Percentiles rank a stretch among this genome's conserved stretches.
Evolutionary conservation across 2,888 invertebrate species (phyloP).

Genomic region (Didymodactylos carnosus): DNA sequence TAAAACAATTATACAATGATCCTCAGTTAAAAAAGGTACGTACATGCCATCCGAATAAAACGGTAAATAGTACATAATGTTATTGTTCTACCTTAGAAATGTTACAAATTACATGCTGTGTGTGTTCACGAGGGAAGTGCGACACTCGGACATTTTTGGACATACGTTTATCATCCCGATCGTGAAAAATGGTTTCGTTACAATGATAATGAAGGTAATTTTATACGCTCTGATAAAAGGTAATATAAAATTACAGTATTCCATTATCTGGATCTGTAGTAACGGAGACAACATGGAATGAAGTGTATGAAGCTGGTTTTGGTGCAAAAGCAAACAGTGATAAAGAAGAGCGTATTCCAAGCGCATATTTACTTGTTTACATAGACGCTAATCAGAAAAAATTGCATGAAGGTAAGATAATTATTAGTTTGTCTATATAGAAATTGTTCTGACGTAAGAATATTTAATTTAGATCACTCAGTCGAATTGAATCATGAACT

Average conservation of each 20-base stretch:
- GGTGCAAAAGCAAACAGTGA: slow-evolving; percentile 3
- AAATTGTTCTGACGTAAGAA: neutral
- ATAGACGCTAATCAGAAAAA: slow-evolving; percentile 2
- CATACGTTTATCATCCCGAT: slow-evolving; percentile 32
- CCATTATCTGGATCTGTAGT: no score
- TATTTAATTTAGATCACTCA: neutral
- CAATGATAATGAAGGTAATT: slow-evolving; percentile 27
- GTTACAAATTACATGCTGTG: slow-evolving; percentile 36
- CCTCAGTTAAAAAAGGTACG: neutral
- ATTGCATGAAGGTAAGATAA: neutral
- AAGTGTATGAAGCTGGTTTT: slow-evolving; percentile 4
- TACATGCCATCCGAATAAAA: neutral
- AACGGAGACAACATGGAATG: slow-evolving; percentile 8
- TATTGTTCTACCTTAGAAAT: neutral
- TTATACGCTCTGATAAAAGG: neutral
- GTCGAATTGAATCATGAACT: neutral
- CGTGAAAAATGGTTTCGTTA: slow-evolving; percentile 34
- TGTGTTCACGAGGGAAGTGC: slow-evolving; percentile 38
- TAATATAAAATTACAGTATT: neutral
- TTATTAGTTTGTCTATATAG: no score
- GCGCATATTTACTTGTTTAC: slow-evolving; percentile 12
- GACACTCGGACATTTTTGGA: slow-evolving; percentile 38
- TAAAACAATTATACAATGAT: neutral
- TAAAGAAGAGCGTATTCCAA: slow-evolving; percentile 2
- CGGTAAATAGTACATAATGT: neutral